Conservation (phyloP, 2,888 invertebrate genomes). For the Ornithoptera priamus region DNA sequence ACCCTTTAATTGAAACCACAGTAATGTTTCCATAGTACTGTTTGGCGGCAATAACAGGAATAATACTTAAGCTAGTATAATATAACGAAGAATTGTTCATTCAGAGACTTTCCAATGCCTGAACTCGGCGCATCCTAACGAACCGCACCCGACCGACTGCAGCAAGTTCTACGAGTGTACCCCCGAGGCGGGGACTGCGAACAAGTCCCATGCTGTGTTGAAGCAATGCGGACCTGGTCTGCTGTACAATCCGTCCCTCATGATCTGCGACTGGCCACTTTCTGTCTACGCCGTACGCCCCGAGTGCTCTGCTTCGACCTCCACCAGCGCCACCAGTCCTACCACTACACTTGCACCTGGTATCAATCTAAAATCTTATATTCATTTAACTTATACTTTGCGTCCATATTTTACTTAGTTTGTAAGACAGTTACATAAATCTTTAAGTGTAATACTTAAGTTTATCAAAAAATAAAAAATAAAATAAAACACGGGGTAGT, state of each 20-base stretch:
- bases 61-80: no score
- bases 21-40: no score
- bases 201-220: constrained; percentile 75
- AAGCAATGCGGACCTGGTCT: constrained; percentile 83
- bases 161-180: constrained; percentile 85
- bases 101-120: constrained; percentile 60
- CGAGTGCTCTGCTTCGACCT: constrained; percentile 67
- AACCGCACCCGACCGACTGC: constrained; percentile 84
- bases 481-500: no score
- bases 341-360: neutral
- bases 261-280: constrained; percentile 84
- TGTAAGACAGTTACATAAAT: no score
- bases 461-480: no score
- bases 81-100: neutral
- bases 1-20: no score
- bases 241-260: constrained; percentile 83
- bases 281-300: constrained; percentile 80
- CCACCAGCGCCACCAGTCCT: constrained; percentile 24
- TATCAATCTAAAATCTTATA: neutral
- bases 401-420: no score
- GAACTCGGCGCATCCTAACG: constrained; percentile 75
- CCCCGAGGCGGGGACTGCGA: constrained; percentile 53
- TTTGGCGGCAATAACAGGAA: no score
- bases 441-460: no score
- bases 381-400: no score